phyloP scores from a whole-genome alignment of 2,888 invertebrate species.

The Luffia ferchaultella region DNA sequence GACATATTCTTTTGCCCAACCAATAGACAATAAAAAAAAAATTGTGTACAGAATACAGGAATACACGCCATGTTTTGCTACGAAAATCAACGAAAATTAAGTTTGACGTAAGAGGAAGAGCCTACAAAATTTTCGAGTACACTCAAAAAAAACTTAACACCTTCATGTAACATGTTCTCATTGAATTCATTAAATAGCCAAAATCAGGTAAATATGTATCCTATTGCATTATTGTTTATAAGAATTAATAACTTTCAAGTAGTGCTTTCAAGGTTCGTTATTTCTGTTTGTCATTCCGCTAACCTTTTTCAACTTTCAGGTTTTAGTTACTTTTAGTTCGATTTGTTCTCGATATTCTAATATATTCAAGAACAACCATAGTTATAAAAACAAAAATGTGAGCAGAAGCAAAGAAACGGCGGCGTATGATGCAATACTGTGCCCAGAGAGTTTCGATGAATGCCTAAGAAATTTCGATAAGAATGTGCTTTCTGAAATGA shows the following conservation, averaged over 20 bases:
- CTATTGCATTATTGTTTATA: neutral
- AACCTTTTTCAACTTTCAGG: constrained; percentile 52
- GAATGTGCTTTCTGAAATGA: constrained; percentile 46
- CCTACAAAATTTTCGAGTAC: constrained; percentile 66
- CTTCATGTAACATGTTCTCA: constrained; percentile 67
- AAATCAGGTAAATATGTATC: constrained; percentile 44
- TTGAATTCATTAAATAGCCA: constrained; percentile 61
- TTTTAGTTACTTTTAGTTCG: constrained; percentile 60
- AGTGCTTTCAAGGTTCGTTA: no score
- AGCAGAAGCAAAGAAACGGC: constrained; percentile 33
- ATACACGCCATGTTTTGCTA: constrained; percentile 33
- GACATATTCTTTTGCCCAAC: no score
- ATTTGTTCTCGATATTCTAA: constrained; percentile 50
- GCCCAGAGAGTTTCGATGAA: constrained; percentile 47
- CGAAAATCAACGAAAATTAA: constrained; percentile 35
- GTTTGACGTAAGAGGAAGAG: constrained; percentile 60
- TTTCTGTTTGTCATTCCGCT: constrained; percentile 37
- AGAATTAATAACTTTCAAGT: neutral
- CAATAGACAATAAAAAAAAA: no score
- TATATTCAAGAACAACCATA: constrained; percentile 50
- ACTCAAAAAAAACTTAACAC: constrained; percentile 44
- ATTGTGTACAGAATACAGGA: neutral
- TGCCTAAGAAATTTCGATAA: constrained; percentile 48
- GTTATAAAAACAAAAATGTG: constrained; percentile 38
- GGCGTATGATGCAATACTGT: constrained; percentile 36